Evolutionary conservation across 2,797 vertebrate genomes (phyloP), one percentile per base, ranked within the genome.

Genomic region (Acanthornis magna): DNA sequence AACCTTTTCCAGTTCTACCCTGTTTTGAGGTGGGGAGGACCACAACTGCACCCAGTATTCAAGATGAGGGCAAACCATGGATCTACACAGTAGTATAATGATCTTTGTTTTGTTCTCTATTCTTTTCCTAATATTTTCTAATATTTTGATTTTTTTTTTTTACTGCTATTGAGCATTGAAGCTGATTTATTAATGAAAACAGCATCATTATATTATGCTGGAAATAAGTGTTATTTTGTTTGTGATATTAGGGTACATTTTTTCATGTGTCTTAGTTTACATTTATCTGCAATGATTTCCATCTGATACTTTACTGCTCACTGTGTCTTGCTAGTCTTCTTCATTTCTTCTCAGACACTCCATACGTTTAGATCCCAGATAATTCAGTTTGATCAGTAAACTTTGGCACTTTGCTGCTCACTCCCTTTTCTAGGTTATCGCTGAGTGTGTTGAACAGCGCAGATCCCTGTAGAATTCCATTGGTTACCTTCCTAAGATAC

Each of bases 1-100:
- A 96, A 96, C 94, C 85, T 96, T 95, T 95, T 96, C 95, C 96
- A 96, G 96, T 96, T 96, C 91, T 96, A 70, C 94, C 95, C 93
- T 95, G 94, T 95, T 96, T 84, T 95, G 96, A 96, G 94, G 93
- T 96, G 95, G 88, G 96, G 70, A 96, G 70, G 94, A 96, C 94
- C 91, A 81, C 85, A 95, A 94, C 95, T 96, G 94, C 96, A 70
- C 85, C 91, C 96, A 84, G 89, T 96, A 90, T 91, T 96, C 95
- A 96, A 96, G 96, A 96, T 96, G 94, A 96, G 95, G 94, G 95
- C 96, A 96, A 96, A 96, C 93, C 93, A 73, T 96, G 95, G 94
- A 96, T 95, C 94, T 93, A 72, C 94, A 96, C 94, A 96, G 95
- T 96, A 96, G 96, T 96, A 96, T 96, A 95, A 96, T 78, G 88